These are phyloP conservation scores for Entomobrya proxima DNA, from an alignment of 2,888 invertebrate species.

Conservation along the genomic window DNA sequence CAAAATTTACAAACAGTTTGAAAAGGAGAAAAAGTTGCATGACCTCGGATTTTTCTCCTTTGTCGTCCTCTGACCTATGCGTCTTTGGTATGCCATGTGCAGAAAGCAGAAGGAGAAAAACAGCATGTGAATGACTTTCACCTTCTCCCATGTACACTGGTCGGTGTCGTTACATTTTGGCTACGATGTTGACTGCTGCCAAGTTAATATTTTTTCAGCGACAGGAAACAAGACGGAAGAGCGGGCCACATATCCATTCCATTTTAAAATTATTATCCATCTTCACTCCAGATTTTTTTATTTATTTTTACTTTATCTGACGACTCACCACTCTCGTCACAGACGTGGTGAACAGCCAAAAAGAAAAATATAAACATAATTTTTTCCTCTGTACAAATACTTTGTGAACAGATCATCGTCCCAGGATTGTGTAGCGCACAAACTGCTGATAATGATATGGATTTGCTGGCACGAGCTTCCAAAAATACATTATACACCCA, in stretches of 20 bases:
- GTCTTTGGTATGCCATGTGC: background rate
- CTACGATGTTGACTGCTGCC: background rate
- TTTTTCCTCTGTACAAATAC: too few relatives aligned
- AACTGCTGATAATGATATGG: conserved; percentile 49
- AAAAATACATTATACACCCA: conserved; percentile 2
- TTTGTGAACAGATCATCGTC: background rate
- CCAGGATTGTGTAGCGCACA: background rate
- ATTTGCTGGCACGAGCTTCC: conserved; percentile 49
- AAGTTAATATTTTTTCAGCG: background rate
- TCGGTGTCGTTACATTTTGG: too few relatives aligned
- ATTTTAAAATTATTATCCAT: background rate
- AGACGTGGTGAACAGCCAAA: too few relatives aligned
- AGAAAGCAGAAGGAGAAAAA: too few relatives aligned
- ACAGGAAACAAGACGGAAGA: background rate
- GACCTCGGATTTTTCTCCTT: background rate
- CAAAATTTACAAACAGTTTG: background rate
- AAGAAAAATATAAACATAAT: too few relatives aligned
- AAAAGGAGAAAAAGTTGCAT: background rate
- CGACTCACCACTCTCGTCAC: too few relatives aligned
- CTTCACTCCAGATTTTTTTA: background rate
- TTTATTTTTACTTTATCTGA: too few relatives aligned
- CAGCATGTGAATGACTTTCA: too few relatives aligned
- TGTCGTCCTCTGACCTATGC: background rate
- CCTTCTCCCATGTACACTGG: conserved; percentile 15
- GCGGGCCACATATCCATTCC: background rate